Conservation (phyloP, 1,140 invertebrate species). For the Mylabris phalerata region DNA sequence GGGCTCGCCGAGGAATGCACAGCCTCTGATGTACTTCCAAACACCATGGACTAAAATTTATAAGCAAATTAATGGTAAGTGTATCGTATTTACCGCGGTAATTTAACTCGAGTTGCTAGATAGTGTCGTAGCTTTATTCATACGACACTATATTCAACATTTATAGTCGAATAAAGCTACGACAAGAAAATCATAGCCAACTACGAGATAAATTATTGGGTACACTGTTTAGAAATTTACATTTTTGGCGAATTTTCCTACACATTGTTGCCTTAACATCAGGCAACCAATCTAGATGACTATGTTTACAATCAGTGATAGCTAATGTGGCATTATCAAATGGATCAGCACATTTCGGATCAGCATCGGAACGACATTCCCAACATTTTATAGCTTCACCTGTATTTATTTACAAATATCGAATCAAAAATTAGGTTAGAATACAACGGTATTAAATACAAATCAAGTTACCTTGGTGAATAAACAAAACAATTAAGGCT, state of each 20-base stretch:
- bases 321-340: constrained; percentile 86
- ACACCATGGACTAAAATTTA: constrained; percentile 71
- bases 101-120: too few relatives aligned
- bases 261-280: constrained; percentile 77
- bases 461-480: constrained; percentile 17
- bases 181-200: neutral
- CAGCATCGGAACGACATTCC: constrained; percentile 80
- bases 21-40: constrained; percentile 85
- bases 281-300: constrained; percentile 58
- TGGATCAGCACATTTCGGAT: constrained; percentile 87
- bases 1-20: constrained; percentile 83
- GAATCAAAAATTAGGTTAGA: neutral
- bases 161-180: too few relatives aligned
- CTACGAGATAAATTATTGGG: neutral
- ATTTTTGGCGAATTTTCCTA: constrained; percentile 88
- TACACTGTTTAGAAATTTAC: constrained; percentile 42
- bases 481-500: constrained; percentile 11
- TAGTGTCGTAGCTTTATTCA: too few relatives aligned
- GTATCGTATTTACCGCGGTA: too few relatives aligned
- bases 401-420: constrained; percentile 34
- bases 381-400: constrained; percentile 80
- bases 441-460: neutral
- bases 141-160: too few relatives aligned
- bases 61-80: too few relatives aligned
- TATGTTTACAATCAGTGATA: constrained; percentile 74